These are phyloP conservation scores for Mamestra brassicae DNA, from an alignment of 2,888 invertebrate species.

Conservation along the genomic window DNA sequence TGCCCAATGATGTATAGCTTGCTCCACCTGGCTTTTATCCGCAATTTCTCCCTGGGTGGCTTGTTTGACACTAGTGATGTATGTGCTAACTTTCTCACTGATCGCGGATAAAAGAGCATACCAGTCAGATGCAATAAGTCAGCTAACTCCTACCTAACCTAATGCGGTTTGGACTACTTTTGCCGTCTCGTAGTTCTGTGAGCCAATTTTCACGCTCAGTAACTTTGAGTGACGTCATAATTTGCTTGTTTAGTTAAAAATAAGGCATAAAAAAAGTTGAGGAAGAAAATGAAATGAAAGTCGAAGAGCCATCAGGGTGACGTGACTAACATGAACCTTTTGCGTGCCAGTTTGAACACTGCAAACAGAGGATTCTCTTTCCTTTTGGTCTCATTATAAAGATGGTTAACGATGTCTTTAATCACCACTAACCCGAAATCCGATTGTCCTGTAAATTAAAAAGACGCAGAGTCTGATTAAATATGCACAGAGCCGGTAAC, in stretches of 20 bases:
- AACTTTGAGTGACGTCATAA: slow-evolving; percentile 47
- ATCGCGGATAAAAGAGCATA: slow-evolving; percentile 33
- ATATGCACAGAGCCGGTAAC: slow-evolving; percentile 67
- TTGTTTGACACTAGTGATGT: slow-evolving; percentile 52
- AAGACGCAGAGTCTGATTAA: slow-evolving; percentile 68
- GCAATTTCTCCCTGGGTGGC: slow-evolving; percentile 59
- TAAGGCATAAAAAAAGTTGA: slow-evolving; percentile 15
- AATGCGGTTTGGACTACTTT: slow-evolving; percentile 48
- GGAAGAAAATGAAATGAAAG: slow-evolving; percentile 49
- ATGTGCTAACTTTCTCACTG: slow-evolving; percentile 44
- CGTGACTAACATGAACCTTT: slow-evolving; percentile 38
- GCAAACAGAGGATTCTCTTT: slow-evolving; percentile 6
- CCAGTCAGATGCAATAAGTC: slow-evolving; percentile 38
- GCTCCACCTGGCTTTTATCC: slow-evolving; percentile 48
- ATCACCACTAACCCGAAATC: slow-evolving; percentile 59
- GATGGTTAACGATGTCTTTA: slow-evolving; percentile 42
- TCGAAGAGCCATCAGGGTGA: slow-evolving; percentile 33
- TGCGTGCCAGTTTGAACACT: slow-evolving; percentile 19
- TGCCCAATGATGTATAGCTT: slow-evolving; percentile 51
- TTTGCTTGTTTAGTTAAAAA: slow-evolving; percentile 52
- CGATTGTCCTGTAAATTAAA: slow-evolving; percentile 71
- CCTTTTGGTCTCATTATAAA: slow-evolving; percentile 50
- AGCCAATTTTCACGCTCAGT: slow-evolving; percentile 43
- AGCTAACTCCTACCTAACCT: slow-evolving; percentile 19
- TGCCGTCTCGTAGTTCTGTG: slow-evolving; percentile 18